These are phyloP conservation scores for Holocentrus rufus DNA, from an alignment of 2,797 vertebrate species.

Conservation along the genomic window DNA sequence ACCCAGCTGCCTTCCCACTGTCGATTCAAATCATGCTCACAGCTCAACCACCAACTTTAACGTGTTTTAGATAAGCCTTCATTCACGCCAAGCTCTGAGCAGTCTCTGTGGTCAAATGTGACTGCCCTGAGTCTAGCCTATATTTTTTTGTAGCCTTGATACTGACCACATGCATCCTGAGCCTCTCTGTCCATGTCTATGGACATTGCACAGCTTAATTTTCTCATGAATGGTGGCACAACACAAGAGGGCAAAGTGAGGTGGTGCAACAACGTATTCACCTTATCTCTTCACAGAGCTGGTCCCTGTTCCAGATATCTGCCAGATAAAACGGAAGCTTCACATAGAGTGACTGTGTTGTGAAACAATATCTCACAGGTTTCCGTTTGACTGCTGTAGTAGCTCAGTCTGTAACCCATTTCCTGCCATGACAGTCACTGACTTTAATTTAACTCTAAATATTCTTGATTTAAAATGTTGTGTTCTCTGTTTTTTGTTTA, in stretches of 20 bases:
- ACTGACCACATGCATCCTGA: neutral
- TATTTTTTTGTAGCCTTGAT: neutral
- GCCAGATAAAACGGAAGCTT: slow-evolving; percentile 62
- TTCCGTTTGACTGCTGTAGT: slow-evolving; percentile 44
- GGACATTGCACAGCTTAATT: neutral
- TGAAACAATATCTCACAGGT: slow-evolving; percentile 50
- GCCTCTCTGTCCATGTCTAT: neutral
- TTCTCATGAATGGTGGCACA: slow-evolving; percentile 22
- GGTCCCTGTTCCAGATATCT: slow-evolving; percentile 46
- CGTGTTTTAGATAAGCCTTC: neutral
- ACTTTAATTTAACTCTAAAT: neutral
- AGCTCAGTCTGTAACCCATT: slow-evolving; percentile 29
- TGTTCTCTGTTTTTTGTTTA: neutral
- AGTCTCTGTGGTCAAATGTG: neutral
- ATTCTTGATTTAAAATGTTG: slow-evolving; percentile 1
- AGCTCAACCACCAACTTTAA: neutral
- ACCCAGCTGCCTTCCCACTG: slow-evolving; percentile 2
- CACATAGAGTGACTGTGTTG: slow-evolving; percentile 28
- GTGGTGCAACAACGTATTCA: slow-evolving; percentile 34
- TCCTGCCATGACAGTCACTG: slow-evolving; percentile 17
- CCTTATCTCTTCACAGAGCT: slow-evolving; percentile 47
- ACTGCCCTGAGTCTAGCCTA: neutral
- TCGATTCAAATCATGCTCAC: slow-evolving; percentile 10
- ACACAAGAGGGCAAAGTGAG: slow-evolving; percentile 24
- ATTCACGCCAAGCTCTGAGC: neutral